These are phyloP conservation scores for Notocelia uddmanniana DNA, from an alignment of 2,888 invertebrate genomes.

Conservation along the genomic window DNA sequence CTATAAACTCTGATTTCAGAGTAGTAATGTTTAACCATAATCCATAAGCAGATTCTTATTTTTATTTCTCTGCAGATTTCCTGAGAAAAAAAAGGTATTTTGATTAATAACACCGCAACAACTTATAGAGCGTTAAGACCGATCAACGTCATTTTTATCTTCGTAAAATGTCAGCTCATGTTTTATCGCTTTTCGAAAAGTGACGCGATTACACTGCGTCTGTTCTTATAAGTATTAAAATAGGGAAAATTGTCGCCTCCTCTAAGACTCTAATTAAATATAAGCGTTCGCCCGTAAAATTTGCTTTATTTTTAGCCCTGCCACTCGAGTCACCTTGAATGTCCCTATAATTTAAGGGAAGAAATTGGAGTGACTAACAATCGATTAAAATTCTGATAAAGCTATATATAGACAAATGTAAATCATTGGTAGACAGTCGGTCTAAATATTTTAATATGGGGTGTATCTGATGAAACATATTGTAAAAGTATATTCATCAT, in stretches of 20 bases:
- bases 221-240: background rate
- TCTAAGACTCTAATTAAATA: constrained; percentile 7
- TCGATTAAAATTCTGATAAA: constrained; percentile 14
- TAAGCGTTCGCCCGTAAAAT: constrained; percentile 22
- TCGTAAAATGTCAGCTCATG: too few species aligned
- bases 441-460: constrained; percentile 15
- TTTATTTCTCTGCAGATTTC: too few species aligned
- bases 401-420: constrained; percentile 25
- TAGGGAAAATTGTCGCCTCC: background rate
- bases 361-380: constrained; percentile 8
- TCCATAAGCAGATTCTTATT: too few species aligned
- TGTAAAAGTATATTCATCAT: too few species aligned
- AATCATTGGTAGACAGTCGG: constrained; percentile 19
- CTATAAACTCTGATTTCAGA: too few species aligned
- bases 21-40: too few species aligned
- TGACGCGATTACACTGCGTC: too few species aligned
- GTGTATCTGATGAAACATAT: background rate
- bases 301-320: constrained; percentile 25
- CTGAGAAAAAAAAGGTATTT: too few species aligned
- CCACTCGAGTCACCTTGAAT: constrained; percentile 13
- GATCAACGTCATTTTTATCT: too few species aligned
- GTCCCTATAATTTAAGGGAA: constrained; percentile 8
- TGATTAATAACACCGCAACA: too few species aligned
- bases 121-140: too few species aligned
- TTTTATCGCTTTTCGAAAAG: too few species aligned